Evolutionary conservation across 2,113 vertebrate species (phyloP), one percentile per base, ranked within the genome.

Genomic region (Talpa occidentalis): DNA sequence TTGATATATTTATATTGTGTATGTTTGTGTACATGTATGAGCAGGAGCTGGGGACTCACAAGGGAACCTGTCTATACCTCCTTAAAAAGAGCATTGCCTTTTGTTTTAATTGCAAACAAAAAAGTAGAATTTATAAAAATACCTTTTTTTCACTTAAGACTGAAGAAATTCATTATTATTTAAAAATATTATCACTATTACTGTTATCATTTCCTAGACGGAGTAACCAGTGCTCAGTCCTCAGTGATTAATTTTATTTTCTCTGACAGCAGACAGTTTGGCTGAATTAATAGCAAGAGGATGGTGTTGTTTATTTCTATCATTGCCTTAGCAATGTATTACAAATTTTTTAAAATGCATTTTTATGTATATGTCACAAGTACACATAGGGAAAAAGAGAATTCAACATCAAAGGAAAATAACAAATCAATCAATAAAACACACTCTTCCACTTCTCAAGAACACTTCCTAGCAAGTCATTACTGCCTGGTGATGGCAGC

Each of bases 401-500:
- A 49, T 12, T 56, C 49, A 49, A 81, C 84, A 49, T 81, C 44
- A 82, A 54, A 30, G 12, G 35, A 12, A 67, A 86, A 83, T 62
- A 91, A 93, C 19, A 90, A 82, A 85, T 74, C 24, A 74, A 89
- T 52, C 66, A 87, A 52, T 89, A 70, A 66, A 81, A 79, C 10
- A 64, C 21, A 37, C 6, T 90, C 11, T 67, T 89, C 7, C 60
- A 9, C 59, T 70, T 79, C 6, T 28, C 28, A 8, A 66, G 69
- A 56, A 16, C 44, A 69, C 26, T 69, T 54, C 69, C 19, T 32
- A 60, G 21, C 21, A 92, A 84, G 42, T n/a, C 22, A 56, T 52
- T 17, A 30, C 32, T 80, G 4, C 47, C 15, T 54, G 84, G 72
- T 16, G 21, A 42, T 12, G 11, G 32, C 14, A 60, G 11, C 4